These are phyloP conservation scores for Ryuthela nishihirai DNA, from an alignment of 2,888 invertebrate species.

Conservation along the genomic window DNA sequence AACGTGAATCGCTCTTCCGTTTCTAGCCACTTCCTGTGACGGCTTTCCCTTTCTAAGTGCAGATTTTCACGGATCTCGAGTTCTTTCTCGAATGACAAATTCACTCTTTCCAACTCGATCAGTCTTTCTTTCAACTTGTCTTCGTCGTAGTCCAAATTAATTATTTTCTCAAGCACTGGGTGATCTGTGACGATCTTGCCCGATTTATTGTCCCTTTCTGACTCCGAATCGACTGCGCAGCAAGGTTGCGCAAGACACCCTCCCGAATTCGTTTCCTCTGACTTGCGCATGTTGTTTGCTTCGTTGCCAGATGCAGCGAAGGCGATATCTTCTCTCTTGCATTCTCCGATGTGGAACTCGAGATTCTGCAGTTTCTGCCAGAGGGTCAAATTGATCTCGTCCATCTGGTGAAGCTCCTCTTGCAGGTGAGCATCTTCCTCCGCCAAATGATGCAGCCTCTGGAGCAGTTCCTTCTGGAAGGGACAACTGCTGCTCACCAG, in stretches of 20 bases:
- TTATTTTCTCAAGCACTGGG: conserved; percentile 11
- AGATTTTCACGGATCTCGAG: conserved; percentile 36
- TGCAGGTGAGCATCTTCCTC: conserved; percentile 32
- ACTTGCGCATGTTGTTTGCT: neutral
- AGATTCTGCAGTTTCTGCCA: conserved; percentile 38
- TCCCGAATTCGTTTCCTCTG: neutral
- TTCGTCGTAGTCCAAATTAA: conserved; percentile 33
- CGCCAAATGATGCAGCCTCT: conserved; percentile 19
- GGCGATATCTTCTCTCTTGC: conserved; percentile 13
- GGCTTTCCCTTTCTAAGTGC: conserved; percentile 29
- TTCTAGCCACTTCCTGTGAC: conserved; percentile 28
- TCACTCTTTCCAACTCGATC: conserved; percentile 32
- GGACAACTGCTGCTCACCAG: too few relatives aligned
- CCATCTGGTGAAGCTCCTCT: conserved; percentile 31
- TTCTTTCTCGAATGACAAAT: conserved; percentile 37
- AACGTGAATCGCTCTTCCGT: conserved; percentile 21
- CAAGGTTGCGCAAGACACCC: conserved; percentile 12
- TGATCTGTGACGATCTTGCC: conserved; percentile 4
- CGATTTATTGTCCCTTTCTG: conserved; percentile 5
- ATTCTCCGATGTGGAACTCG: conserved; percentile 33
- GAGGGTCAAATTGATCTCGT: conserved; percentile 33
- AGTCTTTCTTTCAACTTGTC: conserved; percentile 35
- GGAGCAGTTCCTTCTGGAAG: conserved; percentile 29
- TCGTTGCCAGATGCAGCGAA: neutral
- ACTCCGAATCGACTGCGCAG: conserved; percentile 4